Evolutionary conservation across 2,113 vertebrate genomes (phyloP).

Genomic region (Mixornis gularis): DNA sequence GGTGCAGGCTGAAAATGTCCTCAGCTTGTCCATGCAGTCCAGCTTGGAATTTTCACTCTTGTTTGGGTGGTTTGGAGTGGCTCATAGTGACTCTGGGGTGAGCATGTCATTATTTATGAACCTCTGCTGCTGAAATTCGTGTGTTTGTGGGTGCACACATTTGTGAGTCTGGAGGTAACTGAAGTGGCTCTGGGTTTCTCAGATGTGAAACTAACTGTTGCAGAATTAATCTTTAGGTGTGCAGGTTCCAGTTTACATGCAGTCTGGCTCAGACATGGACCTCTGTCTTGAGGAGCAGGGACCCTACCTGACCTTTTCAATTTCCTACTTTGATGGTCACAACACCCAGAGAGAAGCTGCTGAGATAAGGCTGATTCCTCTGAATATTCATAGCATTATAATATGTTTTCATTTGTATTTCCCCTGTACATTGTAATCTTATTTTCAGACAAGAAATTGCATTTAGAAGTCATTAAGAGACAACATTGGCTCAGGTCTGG

Average conservation of each 20-base stretch:
- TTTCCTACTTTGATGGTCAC: neutral
- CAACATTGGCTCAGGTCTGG: neutral
- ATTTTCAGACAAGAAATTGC: slow-evolving; percentile 12
- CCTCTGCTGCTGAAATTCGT: neutral
- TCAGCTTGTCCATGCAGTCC: neutral
- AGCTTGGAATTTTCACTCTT: neutral
- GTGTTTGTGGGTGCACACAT: neutral
- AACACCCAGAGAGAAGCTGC: neutral
- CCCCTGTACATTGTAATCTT: neutral
- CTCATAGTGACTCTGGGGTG: neutral
- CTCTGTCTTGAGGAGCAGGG: neutral
- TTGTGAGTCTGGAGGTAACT: neutral
- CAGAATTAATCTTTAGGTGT: neutral
- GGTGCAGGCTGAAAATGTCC: neutral
- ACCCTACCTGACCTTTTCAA: neutral
- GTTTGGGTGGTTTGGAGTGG: fast-evolving
- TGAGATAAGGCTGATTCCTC: neutral
- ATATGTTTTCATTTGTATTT: slow-evolving; percentile 8
- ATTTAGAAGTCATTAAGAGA: neutral
- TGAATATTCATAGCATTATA: neutral
- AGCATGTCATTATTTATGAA: fast-evolving
- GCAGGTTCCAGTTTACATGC: neutral
- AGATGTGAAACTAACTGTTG: neutral
- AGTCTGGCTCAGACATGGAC: neutral
- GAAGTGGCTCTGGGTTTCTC: neutral